Evolutionary conservation across 2,888 invertebrate species (phyloP), one percentile per base, ranked within the genome.

Genomic region (Rhaphigaster nebulosa): DNA sequence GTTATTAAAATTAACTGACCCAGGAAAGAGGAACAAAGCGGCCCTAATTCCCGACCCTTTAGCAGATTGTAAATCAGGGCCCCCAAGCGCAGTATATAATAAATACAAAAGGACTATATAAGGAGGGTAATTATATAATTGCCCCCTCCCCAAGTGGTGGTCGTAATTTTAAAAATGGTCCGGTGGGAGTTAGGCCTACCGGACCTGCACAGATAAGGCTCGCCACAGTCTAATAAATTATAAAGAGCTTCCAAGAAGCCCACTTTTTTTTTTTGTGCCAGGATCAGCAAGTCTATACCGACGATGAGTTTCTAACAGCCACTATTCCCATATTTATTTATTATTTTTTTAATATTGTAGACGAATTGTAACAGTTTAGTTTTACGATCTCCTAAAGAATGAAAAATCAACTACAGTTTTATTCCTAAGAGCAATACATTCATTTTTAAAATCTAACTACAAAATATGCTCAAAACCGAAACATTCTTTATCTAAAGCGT

Each of bases 1-100:
- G 84, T 45, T 84, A 84, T 84, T 84, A 84, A 84, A 84, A 84
- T 84, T 84, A 84, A 84, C 84, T 50, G 84, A 84, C 45, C 84
- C 45, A 84, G 84, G 84, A 45, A 84, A 18, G 26, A 84, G 84
- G 84, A 50, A 84, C 84, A 84, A 84, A 84, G 84, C 84, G n/a
- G 45, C 84, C 45, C 84, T 84, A 84, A 84, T 84, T 84, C 45
- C 45, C 45, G 84, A 38, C 45, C 45, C 84, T 84, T 84, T 84
- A 84, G 45, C 84, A 84, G 84, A 84, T 84, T 84, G 84, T 84
- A 84, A 84, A 84, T 84, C 84, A 45, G 84, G 15, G 20, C 84
- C 45, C 84, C n/a, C 45, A 5, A 20, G 84, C 26, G n/a, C 84
- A 50, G 45, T 84, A 84, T 84, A 84, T 84, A 84, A 84, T 84